Base-by-base conservation (phyloP, 2,888 invertebrate genomes). In the Heterodera filipjevi region DNA sequence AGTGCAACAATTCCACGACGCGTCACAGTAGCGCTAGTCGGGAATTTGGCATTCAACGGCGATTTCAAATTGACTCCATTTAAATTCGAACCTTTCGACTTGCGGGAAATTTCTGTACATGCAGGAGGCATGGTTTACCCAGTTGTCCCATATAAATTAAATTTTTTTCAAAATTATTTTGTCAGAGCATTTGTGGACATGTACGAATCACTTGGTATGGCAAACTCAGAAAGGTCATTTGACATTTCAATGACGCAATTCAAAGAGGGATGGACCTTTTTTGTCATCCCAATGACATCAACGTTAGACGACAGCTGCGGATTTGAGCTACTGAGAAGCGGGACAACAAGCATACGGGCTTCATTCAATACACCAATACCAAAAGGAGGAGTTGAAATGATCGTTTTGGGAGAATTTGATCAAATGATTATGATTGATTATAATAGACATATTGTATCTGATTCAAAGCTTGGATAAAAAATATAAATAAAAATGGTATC, bases 1-100 rank as follows among this genome's bases (percentile, higher is more conserved):
- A 79, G 72, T 3, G 75, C 76, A n/a, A 77, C 77, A 14, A 74
- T 81, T 27, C 81, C 81, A 3, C 78, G 81, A 3, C 72, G 82
- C 1, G 32, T 81, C 1, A 73, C 71, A 2, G 27, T 81, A 10
- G 81, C 77, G 12, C 30, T 82, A 14, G 76, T 79, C 12, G 44
- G 53, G 6, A 77, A 70, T 39, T 33, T 66, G 0, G 81, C 81
- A 0, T 81, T 66, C 14, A 68, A 79, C 30, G 81, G 81, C 19
- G 44, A 72, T 49, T 49, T 59, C 30, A 49, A n/a, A 2, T 30
- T 79, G 19, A 72, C 77, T 3, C 81, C 79, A 3, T 82, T 81
- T 68, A 82, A 79, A 22, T 81, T 81, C 35, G 35, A 81, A 30
- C 79, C 81, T 3, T 81, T 78, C 44, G 76, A 78, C 0, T 22